These are phyloP conservation scores for Lepus townsendii DNA, from an alignment of 2,797 vertebrate species.

Conservation along the genomic window DNA sequence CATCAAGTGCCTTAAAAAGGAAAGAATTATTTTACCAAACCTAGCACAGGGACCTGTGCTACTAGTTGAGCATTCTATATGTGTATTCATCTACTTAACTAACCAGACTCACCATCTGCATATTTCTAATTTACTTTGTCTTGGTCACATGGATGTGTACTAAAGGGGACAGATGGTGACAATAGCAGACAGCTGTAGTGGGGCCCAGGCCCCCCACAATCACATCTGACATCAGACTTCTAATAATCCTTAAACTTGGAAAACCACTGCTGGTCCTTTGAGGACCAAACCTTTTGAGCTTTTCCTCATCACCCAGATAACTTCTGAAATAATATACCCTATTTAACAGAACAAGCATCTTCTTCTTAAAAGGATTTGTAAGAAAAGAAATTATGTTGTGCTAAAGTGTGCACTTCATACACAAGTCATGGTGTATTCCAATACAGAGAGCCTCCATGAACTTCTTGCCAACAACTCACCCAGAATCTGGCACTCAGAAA, in stretches of 20 bases:
- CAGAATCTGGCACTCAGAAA: not conserved
- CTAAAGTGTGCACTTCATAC: not conserved
- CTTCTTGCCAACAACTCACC: not conserved
- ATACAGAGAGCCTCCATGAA: rapidly evolving
- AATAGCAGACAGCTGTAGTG: not conserved
- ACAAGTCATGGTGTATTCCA: not conserved
- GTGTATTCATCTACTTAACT: not conserved
- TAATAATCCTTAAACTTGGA: constrained; percentile 55
- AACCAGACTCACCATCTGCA: not conserved
- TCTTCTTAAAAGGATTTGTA: not conserved
- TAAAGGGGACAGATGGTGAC: constrained; percentile 66
- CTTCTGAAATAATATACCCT: constrained; percentile 28
- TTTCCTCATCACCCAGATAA: not conserved
- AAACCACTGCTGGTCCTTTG: not conserved
- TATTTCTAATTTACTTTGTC: not conserved
- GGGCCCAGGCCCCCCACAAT: not conserved
- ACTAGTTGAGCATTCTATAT: not conserved
- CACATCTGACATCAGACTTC: not conserved
- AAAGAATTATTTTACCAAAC: not conserved
- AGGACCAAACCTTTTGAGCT: not conserved
- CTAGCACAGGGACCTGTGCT: not conserved
- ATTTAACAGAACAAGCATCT: not conserved
- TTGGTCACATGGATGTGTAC: not conserved
- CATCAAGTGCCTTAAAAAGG: not conserved
- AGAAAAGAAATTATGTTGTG: not conserved